Conservation (phyloP, 2,113 vertebrate genomes). For the Semnopithecus entellus region DNA sequence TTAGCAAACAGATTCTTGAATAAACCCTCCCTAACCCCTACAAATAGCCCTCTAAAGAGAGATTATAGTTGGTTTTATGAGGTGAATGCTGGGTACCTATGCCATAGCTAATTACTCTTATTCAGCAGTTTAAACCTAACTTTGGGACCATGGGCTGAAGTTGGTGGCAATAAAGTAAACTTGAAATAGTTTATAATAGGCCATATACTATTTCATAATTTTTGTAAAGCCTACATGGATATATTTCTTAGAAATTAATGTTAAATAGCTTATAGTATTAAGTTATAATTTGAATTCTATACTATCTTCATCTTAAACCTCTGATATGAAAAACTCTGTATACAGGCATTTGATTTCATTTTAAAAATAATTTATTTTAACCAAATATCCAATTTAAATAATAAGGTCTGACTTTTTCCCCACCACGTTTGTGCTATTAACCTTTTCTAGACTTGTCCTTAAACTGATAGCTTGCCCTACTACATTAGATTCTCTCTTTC, state of each 20-base stretch:
- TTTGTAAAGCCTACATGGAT: not conserved
- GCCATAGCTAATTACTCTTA: not conserved
- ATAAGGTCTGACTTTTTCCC: not conserved
- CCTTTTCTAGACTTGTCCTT: constrained; percentile 66
- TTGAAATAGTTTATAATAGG: not conserved
- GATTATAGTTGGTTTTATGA: not conserved
- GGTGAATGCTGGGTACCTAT: not conserved
- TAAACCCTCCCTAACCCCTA: not conserved
- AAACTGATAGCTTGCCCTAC: constrained; percentile 63
- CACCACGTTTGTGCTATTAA: constrained; percentile 60
- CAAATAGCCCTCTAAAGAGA: not conserved
- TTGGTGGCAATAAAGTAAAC: not conserved
- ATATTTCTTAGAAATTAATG: not conserved
- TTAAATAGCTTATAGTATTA: not conserved
- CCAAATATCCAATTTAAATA: constrained; percentile 17
- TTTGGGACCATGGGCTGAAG: not conserved
- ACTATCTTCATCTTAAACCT: constrained; percentile 9
- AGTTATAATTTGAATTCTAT: constrained; percentile 27
- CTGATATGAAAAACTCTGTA: not conserved
- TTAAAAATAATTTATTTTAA: constrained; percentile 20
- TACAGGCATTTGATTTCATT: constrained; percentile 1
- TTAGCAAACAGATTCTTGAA: constrained; percentile 11
- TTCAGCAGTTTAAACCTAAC: not conserved
- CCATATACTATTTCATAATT: not conserved
- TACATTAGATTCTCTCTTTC: constrained; percentile 66